Conservation (phyloP, 2,113 vertebrate genomes). For the Onychorhynchus coronatus region DNA sequence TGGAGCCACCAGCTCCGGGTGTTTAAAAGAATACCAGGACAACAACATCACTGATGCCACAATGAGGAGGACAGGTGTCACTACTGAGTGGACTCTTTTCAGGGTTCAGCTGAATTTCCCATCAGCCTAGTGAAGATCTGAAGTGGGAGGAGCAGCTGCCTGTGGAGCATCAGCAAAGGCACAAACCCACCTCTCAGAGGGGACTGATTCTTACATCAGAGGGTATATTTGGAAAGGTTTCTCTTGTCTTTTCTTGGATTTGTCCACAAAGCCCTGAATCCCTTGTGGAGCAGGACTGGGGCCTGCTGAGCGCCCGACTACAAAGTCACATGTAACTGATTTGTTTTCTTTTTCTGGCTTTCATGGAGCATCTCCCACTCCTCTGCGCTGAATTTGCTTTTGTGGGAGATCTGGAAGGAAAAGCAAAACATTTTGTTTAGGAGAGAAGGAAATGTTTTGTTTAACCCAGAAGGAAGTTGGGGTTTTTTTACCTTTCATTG, state of each 20-base stretch:
- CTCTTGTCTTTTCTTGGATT: not conserved
- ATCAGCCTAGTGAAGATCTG: not conserved
- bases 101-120: not conserved
- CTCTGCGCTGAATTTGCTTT: not conserved
- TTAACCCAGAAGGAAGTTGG: not conserved
- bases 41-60: rapidly evolving
- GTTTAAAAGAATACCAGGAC: not conserved
- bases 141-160: not conserved
- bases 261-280: not conserved
- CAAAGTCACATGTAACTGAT: not conserved
- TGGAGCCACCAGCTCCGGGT: not conserved
- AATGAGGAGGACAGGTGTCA: not conserved
- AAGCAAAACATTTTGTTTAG: not conserved
- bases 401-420: not conserved
- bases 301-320: not conserved
- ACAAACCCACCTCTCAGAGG: not conserved
- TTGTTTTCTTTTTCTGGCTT: not conserved
- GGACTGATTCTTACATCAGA: not conserved
- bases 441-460: not conserved
- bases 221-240: not conserved
- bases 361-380: not conserved
- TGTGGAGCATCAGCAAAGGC: not conserved
- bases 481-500: not conserved
- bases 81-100: not conserved
- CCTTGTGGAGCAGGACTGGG: not conserved